Evolutionary conservation across 2,113 vertebrate species (phyloP).

Genomic region (Emydura subglobosa): DNA sequence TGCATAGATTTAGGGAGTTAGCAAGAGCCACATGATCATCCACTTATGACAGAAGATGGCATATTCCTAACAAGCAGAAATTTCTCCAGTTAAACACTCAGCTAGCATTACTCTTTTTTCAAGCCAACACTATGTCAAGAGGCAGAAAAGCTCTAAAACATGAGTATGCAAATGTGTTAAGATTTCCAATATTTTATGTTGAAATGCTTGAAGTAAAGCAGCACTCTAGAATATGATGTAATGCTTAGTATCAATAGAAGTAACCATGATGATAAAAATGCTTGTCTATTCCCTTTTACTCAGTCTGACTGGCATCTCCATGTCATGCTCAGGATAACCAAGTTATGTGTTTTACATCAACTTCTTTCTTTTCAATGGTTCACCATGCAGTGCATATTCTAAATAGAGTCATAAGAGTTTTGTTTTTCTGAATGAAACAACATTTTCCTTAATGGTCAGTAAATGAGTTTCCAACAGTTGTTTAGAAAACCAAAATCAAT

Average conservation of each 20-base stretch:
- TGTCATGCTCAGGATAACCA: background rate
- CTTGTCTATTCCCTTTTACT: background rate
- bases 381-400: background rate
- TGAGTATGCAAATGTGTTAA: slow-evolving; percentile 34
- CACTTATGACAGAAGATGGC: slow-evolving; percentile 46
- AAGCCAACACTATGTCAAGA: slow-evolving; percentile 37
- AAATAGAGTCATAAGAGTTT: background rate
- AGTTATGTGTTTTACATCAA: background rate
- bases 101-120: slow-evolving; percentile 37
- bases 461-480: slow-evolving; percentile 13
- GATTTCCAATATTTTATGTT: slow-evolving; percentile 10
- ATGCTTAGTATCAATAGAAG: background rate
- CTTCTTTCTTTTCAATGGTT: background rate
- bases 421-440: background rate
- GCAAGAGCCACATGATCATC: slow-evolving; percentile 64
- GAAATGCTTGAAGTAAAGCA: slow-evolving; percentile 32
- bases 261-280: background rate
- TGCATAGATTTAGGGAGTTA: slow-evolving; percentile 49
- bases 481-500: slow-evolving; percentile 50
- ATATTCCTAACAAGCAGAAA: slow-evolving; percentile 58
- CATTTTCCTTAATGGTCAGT: slow-evolving; percentile 30
- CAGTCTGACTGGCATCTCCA: slow-evolving; percentile 23
- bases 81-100: slow-evolving; percentile 59
- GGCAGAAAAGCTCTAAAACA: background rate
- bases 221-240: background rate